Conservation (phyloP, 53 echinoderm and acorn worm genomes). For the Arbacia lixula region DNA sequence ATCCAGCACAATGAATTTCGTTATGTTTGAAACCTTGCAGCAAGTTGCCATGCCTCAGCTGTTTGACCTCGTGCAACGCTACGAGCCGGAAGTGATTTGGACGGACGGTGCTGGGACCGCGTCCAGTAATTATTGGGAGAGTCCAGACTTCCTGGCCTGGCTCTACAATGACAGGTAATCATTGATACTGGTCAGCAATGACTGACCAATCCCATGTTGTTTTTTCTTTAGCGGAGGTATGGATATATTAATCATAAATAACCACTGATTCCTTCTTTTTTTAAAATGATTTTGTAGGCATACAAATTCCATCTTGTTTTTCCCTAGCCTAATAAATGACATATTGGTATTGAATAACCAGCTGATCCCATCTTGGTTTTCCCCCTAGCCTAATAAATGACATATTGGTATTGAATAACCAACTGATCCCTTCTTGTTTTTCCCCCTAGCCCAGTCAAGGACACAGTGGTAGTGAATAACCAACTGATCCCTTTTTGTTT, state of each 20-base stretch:
- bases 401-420: too few species aligned
- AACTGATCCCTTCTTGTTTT: not conserved
- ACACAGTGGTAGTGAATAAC: constrained; percentile 77
- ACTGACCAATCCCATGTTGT: too few species aligned
- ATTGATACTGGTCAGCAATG: too few species aligned
- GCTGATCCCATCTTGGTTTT: not conserved
- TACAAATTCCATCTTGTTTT: not conserved
- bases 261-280: too few species aligned
- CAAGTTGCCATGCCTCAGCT: constrained; percentile 67
- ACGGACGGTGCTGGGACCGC: constrained; percentile 52
- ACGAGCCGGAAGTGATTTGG: constrained; percentile 71
- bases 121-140: constrained; percentile 76
- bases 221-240: too few species aligned
- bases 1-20: too few species aligned
- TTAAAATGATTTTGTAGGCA: too few species aligned
- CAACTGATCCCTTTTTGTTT: not conserved
- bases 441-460: constrained; percentile 78
- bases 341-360: too few species aligned
- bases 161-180: constrained; percentile 87
- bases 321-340: not conserved
- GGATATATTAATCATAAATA: too few species aligned
- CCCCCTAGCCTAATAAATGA: not conserved
- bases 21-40: too few species aligned
- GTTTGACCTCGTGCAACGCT: constrained; percentile 63
- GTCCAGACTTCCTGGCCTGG: constrained; percentile 84